Percentiles rank a stretch among this genome's conserved stretches.
These are phyloP conservation scores for Sapajus apella DNA, from an alignment of 2,113 vertebrate genomes.

Conservation along the genomic window DNA sequence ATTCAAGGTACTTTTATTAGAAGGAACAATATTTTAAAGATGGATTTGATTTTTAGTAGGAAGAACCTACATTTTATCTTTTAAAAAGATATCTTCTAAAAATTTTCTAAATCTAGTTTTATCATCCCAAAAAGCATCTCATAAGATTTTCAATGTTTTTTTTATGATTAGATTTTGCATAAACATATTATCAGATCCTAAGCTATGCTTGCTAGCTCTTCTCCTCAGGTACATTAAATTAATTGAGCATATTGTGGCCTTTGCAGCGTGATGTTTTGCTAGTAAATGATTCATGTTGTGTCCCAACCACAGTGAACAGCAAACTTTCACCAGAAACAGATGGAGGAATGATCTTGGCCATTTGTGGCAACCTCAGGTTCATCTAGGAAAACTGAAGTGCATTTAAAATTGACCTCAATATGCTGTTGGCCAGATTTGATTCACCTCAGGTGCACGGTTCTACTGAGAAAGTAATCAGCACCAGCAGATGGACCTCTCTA, in stretches of 20 bases:
- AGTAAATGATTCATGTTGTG: conserved; percentile 67
- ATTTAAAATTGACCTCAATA: conserved; percentile 70
- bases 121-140: not conserved
- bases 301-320: conserved; percentile 56
- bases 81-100: not conserved
- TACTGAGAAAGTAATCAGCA: conserved; percentile 34
- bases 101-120: not conserved
- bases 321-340: conserved; percentile 72
- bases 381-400: conserved; percentile 49
- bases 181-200: not conserved
- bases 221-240: conserved; percentile 76
- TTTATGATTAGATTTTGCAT: not conserved
- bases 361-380: conserved; percentile 56
- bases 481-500: conserved; percentile 71
- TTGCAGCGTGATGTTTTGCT: conserved; percentile 66
- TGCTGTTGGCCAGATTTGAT: conserved; percentile 66
- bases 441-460: not conserved
- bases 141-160: not conserved
- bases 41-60: not conserved
- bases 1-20: not conserved
- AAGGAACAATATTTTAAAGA: not conserved
- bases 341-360: conserved; percentile 60
- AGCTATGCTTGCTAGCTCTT: conserved; percentile 51
- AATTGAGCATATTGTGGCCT: conserved; percentile 51
- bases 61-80: not conserved